These are phyloP conservation scores for Drosophila auraria DNA, from an alignment of 1,140 invertebrate species.

Conservation along the genomic window DNA sequence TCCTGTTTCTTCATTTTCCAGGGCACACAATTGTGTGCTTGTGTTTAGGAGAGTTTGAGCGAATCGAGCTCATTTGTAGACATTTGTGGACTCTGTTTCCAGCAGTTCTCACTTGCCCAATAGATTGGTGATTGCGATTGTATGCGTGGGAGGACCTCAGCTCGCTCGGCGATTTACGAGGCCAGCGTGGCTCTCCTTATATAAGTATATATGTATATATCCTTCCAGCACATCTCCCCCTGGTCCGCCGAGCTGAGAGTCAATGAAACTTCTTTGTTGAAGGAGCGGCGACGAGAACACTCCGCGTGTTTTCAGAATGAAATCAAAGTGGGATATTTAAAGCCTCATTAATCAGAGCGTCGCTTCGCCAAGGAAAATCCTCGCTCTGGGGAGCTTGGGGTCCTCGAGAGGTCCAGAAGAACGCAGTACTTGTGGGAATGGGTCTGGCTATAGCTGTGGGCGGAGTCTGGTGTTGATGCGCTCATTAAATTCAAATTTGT, in stretches of 20 bases:
- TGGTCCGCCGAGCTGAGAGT: conserved; percentile 61
- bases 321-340: conserved; percentile 85
- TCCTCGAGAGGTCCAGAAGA: conserved; percentile 40
- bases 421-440: conserved; percentile 12
- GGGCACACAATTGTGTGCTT: conserved; percentile 41
- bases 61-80: conserved; percentile 54
- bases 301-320: conserved; percentile 76
- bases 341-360: conserved; percentile 81
- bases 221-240: conserved; percentile 12
- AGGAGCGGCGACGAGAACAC: conserved; percentile 38
- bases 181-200: conserved; percentile 13
- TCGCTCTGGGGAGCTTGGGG: conserved; percentile 19
- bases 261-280: conserved; percentile 83
- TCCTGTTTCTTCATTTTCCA: conserved; percentile 63
- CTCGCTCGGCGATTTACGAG: conserved; percentile 58
- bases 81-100: conserved; percentile 69
- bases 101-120: conserved; percentile 38
- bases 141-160: conserved; percentile 52
- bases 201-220: conserved; percentile 9
- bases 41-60: conserved; percentile 33
- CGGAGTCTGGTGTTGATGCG: conserved; percentile 60
- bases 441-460: conserved; percentile 11
- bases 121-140: conserved; percentile 38
- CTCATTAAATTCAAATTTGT: conserved; percentile 79
- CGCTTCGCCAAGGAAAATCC: conserved; percentile 38